Evolutionary conservation across 2,797 vertebrate genomes (phyloP), one percentile per base, ranked within the genome.

Genomic region (Scomberomorus guttatus): DNA sequence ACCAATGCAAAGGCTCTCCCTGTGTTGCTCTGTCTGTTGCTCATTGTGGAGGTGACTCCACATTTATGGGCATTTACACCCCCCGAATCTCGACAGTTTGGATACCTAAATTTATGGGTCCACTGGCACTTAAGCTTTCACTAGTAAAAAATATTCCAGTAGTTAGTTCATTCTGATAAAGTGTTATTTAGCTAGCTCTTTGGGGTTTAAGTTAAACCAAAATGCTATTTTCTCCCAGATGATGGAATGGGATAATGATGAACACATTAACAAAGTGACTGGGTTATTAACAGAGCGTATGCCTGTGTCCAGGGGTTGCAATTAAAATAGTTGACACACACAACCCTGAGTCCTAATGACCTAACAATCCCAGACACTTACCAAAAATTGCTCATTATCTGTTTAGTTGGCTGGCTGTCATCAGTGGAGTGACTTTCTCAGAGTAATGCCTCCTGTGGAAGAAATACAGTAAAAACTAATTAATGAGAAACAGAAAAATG

Each of bases 11-110:
- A 82, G 87, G 74, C 77, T 79, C 61, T 75, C 51, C 65, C 62
- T 34, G 63, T 69, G 68, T 82, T 85, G 67, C 75, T 75, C 65
- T 85, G 80, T 85, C 87, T 92, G 84, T 59, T 88, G 74, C 84
- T 90, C 81, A 81, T 83, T 94, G 86, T 80, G 44, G 89, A 89
- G 85, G 87, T 87, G 87, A 89, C 89, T 92, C 77, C 82, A 85
- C 85, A 82, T 93, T 91, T 90, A 92, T 71, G 74, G 72, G 68
- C 79, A 76, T 91, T 92, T 89, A 90, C 77, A 80, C 72, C 77
- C 81, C 77, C 82, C 5, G 63, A 87, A 87, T 86, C 71, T 84
- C 72, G 39, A 82, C 84, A 84, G 84, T 85, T 86, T 84, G 73
- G 80, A 79, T 85, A 64, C 62, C 58, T 63, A 77, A 72, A 90